Conservation (phyloP, 2,888 invertebrate genomes). For the Drosophila colorata region DNA sequence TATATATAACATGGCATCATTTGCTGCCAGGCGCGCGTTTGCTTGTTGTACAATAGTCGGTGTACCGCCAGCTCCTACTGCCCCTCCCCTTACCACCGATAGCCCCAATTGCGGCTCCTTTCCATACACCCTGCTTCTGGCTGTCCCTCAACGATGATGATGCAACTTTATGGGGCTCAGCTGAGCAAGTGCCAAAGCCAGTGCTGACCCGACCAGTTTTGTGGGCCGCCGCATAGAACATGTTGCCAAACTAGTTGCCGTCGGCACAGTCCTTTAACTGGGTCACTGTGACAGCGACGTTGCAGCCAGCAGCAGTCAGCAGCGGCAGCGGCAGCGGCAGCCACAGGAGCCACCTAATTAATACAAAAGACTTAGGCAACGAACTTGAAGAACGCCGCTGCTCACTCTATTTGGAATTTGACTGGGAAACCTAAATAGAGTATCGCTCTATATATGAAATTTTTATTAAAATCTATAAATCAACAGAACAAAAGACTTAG, state of each 20-base stretch:
- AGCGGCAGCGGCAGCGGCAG: constrained; percentile 5
- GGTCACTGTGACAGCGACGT: constrained; percentile 64
- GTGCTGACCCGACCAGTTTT: constrained; percentile 68
- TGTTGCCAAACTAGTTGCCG: constrained; percentile 73
- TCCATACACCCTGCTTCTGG: not conserved
- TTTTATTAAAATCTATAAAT: not conserved
- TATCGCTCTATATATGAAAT: not conserved
- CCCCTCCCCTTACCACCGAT: too few relatives aligned
- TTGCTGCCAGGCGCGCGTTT: constrained; percentile 77
- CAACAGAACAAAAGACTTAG: constrained; percentile 61
- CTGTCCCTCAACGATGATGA: constrained; percentile 54
- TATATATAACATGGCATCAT: constrained; percentile 78
- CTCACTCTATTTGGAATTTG: not conserved
- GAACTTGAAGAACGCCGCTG: constrained; percentile 24
- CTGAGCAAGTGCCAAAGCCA: constrained; percentile 55
- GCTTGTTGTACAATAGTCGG: constrained; percentile 73
- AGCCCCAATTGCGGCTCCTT: constrained; percentile 31
- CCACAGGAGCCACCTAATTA: constrained; percentile 49
- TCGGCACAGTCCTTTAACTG: constrained; percentile 69
- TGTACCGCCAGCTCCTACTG: constrained; percentile 17
- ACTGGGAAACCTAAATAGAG: not conserved
- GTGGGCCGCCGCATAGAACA: constrained; percentile 59
- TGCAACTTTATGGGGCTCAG: constrained; percentile 57
- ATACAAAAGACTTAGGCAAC: constrained; percentile 64
- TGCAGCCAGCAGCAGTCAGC: constrained; percentile 6